phyloP scores from a whole-genome alignment of 2,797 vertebrate species.

The Microhierax caerulescens region DNA sequence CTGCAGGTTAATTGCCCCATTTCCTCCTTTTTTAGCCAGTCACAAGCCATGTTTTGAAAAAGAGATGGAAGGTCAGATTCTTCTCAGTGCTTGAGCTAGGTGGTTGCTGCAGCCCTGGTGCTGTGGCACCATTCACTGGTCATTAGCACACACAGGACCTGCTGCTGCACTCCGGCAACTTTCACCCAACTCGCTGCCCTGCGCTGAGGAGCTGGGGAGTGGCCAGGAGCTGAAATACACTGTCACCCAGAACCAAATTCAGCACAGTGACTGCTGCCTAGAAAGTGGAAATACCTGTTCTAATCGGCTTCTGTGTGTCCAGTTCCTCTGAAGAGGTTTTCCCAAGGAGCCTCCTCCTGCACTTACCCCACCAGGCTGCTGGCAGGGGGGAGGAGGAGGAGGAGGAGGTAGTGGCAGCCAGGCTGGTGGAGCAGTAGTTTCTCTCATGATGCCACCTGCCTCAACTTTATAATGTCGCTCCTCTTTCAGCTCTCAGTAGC shows the following conservation, averaged over 20 bases:
- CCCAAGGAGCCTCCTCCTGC: not conserved
- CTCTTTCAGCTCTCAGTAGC: not conserved
- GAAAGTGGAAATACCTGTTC: not conserved
- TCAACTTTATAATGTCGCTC: not conserved
- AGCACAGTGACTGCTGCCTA: not conserved
- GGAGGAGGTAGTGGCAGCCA: not conserved
- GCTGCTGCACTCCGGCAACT: not conserved
- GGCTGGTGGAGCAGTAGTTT: not conserved
- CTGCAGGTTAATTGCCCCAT: too few species aligned
- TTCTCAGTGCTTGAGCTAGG: not conserved
- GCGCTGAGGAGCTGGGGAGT: not conserved
- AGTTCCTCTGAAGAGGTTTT: not conserved
- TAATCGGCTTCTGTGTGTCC: not conserved
- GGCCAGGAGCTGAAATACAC: not conserved
- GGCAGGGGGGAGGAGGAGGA: too few species aligned
- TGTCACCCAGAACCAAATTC: not conserved
- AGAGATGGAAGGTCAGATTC: not conserved
- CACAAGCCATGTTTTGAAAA: not conserved
- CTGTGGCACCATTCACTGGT: not conserved
- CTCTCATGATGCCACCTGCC: not conserved
- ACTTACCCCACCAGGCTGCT: not conserved
- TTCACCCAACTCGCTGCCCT: not conserved
- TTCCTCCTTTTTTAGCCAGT: not conserved
- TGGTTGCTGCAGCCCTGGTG: not conserved
- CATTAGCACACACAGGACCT: not conserved